These are phyloP conservation scores for Macrobrachium rosenbergii DNA, from an alignment of 1,140 invertebrate genomes.

Conservation along the genomic window DNA sequence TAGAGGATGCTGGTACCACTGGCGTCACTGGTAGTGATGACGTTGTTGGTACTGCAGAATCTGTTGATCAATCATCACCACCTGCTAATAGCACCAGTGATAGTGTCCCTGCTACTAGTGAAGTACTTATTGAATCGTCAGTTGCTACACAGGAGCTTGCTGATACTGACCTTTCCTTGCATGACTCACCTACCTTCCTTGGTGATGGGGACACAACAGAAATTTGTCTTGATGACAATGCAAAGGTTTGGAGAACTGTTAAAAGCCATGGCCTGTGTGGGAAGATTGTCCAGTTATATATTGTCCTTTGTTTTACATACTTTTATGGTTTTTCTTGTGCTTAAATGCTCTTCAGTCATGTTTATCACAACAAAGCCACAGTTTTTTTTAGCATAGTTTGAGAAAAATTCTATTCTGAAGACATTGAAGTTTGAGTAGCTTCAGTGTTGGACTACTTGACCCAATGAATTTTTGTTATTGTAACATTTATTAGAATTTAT, in stretches of 20 bases:
- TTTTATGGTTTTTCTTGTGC: too few species aligned
- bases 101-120: conserved; percentile 13
- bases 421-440: too few species aligned
- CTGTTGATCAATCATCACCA: background rate
- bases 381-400: too few species aligned
- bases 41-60: conserved; percentile 5
- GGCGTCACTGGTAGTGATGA: conserved; percentile 1
- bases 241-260: conserved; percentile 42
- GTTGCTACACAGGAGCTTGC: conserved; percentile 14
- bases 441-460: too few species aligned
- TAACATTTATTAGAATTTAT: too few species aligned
- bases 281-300: background rate
- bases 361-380: too few species aligned
- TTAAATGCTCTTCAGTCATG: too few species aligned
- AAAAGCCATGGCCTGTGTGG: background rate
- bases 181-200: conserved; percentile 40
- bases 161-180: conserved; percentile 31
- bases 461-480: too few species aligned
- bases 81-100: background rate
- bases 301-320: background rate
- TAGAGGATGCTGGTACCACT: conserved; percentile 31
- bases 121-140: background rate
- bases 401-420: too few species aligned
- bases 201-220: conserved; percentile 54
- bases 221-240: conserved; percentile 47